Evolutionary conservation across 1,140 invertebrate species (phyloP).

Genomic region (Venturia canescens): DNA sequence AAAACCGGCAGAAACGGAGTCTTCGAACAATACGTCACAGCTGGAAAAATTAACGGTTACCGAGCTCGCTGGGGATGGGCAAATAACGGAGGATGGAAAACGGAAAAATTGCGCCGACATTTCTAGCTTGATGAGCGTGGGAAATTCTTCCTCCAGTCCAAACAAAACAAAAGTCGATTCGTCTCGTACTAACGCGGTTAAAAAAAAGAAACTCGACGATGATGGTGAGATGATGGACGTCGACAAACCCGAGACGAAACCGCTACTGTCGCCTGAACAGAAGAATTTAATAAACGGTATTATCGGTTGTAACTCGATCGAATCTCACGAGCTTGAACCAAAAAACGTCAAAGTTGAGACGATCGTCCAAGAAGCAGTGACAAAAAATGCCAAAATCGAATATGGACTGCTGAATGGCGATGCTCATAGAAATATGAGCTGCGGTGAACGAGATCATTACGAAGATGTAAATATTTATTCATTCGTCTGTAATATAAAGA

Average conservation of each 20-base stretch:
- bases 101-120: constrained; percentile 44
- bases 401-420: constrained; percentile 69
- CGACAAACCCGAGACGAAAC: neutral
- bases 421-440: constrained; percentile 72
- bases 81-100: constrained; percentile 49
- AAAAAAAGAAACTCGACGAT: constrained; percentile 12
- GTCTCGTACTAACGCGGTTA: neutral
- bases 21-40: constrained; percentile 12
- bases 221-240: constrained; percentile 5
- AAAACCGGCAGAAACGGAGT: constrained; percentile 42
- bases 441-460: constrained; percentile 68
- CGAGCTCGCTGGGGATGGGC: constrained; percentile 28
- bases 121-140: neutral
- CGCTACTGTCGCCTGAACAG: constrained; percentile 17
- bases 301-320: constrained; percentile 15
- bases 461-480: constrained; percentile 63
- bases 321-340: constrained; percentile 3
- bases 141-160: neutral
- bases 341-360: constrained; percentile 20
- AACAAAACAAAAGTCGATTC: neutral
- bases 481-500: neutral
- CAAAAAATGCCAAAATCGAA: constrained; percentile 58
- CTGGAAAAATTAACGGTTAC: constrained; percentile 41
- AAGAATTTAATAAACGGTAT: constrained; percentile 36
- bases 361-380: constrained; percentile 14